These are phyloP conservation scores for Daubentonia madagascariensis DNA, from an alignment of 2,113 vertebrate genomes.

Conservation along the genomic window DNA sequence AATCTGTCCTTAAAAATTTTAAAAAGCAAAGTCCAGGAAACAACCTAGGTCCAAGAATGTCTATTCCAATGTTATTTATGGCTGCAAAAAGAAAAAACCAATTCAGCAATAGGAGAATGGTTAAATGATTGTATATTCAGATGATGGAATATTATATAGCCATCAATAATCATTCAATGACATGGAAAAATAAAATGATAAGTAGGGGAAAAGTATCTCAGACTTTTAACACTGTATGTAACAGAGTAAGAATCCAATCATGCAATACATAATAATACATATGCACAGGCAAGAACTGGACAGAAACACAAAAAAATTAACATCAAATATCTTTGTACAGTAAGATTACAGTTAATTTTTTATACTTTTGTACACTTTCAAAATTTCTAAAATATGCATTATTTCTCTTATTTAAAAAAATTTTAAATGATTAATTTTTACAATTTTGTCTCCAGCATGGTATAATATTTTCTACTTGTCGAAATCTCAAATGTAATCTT, in stretches of 20 bases:
- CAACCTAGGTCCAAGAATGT: neutral
- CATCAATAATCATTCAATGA: constrained; percentile 2
- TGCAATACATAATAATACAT: neutral
- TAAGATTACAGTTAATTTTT: neutral
- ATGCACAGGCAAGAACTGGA: neutral
- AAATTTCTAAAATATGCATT: neutral
- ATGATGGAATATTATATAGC: neutral
- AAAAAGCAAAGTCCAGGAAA: constrained; percentile 9
- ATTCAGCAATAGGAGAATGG: neutral
- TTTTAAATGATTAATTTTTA: neutral
- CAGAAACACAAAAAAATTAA: constrained; percentile 2
- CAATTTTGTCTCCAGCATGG: neutral
- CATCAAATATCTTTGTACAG: neutral
- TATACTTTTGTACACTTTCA: neutral
- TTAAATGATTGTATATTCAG: constrained; percentile 27
- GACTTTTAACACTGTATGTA: neutral
- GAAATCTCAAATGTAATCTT: neutral
- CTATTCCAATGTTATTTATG: neutral
- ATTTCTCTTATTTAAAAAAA: neutral
- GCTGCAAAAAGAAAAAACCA: neutral
- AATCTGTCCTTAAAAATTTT: neutral
- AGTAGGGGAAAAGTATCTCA: neutral
- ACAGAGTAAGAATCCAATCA: constrained; percentile 1
- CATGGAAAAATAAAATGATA: neutral
- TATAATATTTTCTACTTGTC: neutral